A percentile compares a stretch with the other conserved stretches of the same genome.
Evolutionary conservation across 2,797 vertebrate species (phyloP).

Genomic region (Fratercula arctica): DNA sequence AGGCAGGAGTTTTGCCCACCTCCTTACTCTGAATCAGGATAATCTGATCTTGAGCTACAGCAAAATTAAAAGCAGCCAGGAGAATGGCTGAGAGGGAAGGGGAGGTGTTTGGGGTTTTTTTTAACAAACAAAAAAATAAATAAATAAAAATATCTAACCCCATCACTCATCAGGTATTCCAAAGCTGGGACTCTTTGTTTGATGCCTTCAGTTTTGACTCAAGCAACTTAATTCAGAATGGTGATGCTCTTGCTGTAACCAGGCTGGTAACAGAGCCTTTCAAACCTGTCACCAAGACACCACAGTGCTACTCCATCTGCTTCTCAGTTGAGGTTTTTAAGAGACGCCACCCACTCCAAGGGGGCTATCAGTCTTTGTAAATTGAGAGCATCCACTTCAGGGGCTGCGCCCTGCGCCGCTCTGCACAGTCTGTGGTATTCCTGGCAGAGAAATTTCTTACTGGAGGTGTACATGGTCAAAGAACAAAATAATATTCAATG

Average conservation of each 20-base stretch:
- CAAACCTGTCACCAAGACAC: neutral
- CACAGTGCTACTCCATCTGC: neutral
- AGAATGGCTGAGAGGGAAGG: neutral
- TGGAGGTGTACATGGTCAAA: neutral
- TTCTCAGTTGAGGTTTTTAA: slow-evolving; percentile 5
- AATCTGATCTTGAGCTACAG: neutral
- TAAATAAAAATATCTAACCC: neutral
- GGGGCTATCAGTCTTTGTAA: neutral
- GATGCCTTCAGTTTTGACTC: neutral
- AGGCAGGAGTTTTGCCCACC: neutral
- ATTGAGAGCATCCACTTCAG: neutral
- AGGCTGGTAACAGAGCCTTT: neutral
- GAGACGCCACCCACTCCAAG: neutral
- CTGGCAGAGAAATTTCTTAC: neutral
- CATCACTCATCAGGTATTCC: neutral
- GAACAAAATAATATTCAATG: neutral
- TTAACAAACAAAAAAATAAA: neutral
- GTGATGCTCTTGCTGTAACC: neutral
- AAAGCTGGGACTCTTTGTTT: neutral
- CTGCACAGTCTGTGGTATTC: neutral
- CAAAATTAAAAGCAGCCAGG: neutral
- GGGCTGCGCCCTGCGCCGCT: neutral
- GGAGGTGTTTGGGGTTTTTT: neutral
- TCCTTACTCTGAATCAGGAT: neutral
- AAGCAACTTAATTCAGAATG: neutral